Conservation (phyloP, 2,113 vertebrate species). For the Galbula dea region DNA sequence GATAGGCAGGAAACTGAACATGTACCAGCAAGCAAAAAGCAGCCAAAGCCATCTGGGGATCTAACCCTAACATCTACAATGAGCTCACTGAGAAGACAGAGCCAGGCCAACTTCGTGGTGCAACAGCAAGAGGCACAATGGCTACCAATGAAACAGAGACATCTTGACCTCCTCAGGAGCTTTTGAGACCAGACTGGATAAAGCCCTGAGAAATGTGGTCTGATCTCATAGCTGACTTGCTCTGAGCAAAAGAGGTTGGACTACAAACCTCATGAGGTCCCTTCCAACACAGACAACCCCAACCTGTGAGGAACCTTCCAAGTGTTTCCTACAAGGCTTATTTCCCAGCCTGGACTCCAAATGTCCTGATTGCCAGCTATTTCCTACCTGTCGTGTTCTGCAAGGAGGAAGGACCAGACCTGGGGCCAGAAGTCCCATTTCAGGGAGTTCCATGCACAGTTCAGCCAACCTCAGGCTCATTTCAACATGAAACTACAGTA, state of each 20-base stretch:
- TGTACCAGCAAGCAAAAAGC: neutral
- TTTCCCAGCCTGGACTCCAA: neutral
- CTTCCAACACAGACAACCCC: neutral
- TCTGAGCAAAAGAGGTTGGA: neutral
- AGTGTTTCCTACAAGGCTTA: fast-evolving
- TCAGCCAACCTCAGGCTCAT: neutral
- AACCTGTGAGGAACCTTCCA: neutral
- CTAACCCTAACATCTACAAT: neutral
- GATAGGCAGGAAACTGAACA: neutral
- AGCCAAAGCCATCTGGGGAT: neutral
- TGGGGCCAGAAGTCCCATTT: neutral
- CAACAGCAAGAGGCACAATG: neutral
- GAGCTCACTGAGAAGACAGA: neutral
- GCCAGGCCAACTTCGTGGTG: neutral
- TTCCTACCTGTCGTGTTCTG: fast-evolving
- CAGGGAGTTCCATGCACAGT: neutral
- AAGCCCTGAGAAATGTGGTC: neutral
- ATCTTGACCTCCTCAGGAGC: neutral
- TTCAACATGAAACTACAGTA: neutral
- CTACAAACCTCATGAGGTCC: neutral
- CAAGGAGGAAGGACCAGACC: neutral
- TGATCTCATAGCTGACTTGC: neutral
- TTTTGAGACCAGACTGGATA: neutral
- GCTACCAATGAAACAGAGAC: neutral
- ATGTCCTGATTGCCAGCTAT: neutral